phyloP scores from a whole-genome alignment of 2,113 vertebrate genomes.

The Otis tarda region DNA sequence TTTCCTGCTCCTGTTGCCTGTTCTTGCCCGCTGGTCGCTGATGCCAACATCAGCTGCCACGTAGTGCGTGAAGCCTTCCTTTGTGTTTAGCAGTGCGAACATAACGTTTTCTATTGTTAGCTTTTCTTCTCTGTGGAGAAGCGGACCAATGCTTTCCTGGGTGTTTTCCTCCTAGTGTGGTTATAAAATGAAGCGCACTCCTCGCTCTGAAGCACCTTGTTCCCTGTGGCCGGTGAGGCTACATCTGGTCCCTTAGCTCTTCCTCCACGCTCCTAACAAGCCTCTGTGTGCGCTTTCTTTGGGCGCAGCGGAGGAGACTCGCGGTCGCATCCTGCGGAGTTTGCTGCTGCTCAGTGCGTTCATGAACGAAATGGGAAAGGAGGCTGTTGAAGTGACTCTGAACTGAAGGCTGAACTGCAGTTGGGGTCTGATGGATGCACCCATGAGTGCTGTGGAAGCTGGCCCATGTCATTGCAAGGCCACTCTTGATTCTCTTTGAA shows the following conservation, averaged over 20 bases:
- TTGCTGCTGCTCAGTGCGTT: not conserved
- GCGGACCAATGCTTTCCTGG: not conserved
- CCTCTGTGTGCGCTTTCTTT: not conserved
- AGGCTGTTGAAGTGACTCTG: too few species aligned
- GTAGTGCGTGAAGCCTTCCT: not conserved
- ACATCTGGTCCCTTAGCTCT: not conserved
- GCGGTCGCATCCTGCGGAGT: not conserved
- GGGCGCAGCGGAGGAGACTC: not conserved
- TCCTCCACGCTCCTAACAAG: not conserved
- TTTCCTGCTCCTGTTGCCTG: not conserved
- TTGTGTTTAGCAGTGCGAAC: not conserved
- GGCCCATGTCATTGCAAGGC: not conserved
- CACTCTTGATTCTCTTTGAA: not conserved
- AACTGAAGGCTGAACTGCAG: not conserved
- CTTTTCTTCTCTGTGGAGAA: not conserved
- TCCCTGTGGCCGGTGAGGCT: not conserved
- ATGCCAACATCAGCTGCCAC: not conserved
- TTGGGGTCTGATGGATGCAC: not conserved
- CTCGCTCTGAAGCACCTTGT: not conserved
- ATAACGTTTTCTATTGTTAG: not conserved
- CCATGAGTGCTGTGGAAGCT: not conserved
- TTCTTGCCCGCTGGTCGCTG: not conserved
- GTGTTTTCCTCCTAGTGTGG: not conserved
- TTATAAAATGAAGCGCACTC: not conserved
- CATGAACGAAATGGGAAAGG: not conserved